Evolutionary conservation across 2,888 invertebrate genomes (phyloP).

Genomic region (Calameuta pallipes): DNA sequence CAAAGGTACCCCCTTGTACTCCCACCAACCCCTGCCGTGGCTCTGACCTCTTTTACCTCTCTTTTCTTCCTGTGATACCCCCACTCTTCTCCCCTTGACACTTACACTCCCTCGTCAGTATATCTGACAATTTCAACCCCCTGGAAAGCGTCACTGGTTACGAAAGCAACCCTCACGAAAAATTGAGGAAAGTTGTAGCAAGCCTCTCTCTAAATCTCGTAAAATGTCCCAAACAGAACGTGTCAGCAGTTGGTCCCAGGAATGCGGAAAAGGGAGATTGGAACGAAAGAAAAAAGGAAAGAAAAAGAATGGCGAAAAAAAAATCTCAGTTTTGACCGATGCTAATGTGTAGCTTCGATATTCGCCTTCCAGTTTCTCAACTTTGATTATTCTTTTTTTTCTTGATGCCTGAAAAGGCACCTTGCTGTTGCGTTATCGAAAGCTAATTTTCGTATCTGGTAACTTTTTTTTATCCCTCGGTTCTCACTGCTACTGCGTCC

Average conservation of each 20-base stretch:
- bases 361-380: background rate
- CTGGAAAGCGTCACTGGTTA: background rate
- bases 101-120: background rate
- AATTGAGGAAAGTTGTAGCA: background rate
- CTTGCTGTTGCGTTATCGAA: no score
- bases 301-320: background rate
- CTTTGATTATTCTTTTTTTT: no score
- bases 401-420: no score
- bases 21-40: background rate
- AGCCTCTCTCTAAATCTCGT: background rate
- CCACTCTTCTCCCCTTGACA: background rate
- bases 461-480: no score
- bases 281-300: background rate
- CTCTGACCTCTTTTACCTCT: constrained; percentile 1
- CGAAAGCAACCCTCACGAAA: background rate
- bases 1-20: background rate
- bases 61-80: background rate
- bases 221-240: background rate
- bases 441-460: no score
- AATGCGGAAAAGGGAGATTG: background rate
- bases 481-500: no score
- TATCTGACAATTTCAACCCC: background rate
- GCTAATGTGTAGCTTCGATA: background rate
- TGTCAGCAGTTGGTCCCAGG: background rate
- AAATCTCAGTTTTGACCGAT: background rate